Conservation (phyloP, 2,888 invertebrate genomes). For the Xestoiulus laeticollis region DNA sequence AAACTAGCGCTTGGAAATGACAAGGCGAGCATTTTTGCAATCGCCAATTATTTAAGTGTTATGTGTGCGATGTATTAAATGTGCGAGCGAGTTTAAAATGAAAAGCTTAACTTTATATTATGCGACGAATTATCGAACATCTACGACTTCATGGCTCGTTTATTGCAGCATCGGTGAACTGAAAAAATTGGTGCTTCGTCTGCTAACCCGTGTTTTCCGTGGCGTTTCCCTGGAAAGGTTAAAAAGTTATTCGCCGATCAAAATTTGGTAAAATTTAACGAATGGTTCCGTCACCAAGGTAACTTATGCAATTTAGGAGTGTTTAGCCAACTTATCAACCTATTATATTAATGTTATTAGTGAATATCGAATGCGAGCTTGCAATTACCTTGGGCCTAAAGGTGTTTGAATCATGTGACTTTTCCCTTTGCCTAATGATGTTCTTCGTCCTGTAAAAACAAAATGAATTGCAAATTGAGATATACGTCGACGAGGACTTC, state of each 20-base stretch:
- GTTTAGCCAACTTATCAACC: too few relatives aligned
- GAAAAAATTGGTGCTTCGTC: slow-evolving; percentile 30
- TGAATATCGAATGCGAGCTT: not conserved
- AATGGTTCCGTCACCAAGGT: not conserved
- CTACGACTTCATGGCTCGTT: not conserved
- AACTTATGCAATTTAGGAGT: too few relatives aligned
- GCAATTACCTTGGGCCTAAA: slow-evolving; percentile 31
- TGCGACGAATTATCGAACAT: not conserved
- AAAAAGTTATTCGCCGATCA: not conserved
- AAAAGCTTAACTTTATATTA: not conserved
- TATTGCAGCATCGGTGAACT: slow-evolving; percentile 31
- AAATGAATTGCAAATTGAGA: not conserved
- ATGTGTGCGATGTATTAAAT: not conserved
- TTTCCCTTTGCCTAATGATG: slow-evolving; percentile 34
- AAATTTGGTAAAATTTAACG: not conserved
- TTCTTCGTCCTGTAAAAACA: not conserved
- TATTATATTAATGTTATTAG: too few relatives aligned
- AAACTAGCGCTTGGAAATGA: not conserved
- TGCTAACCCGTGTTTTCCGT: not conserved
- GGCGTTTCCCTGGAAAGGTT: not conserved
- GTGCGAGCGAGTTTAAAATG: not conserved
- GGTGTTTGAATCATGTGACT: slow-evolving; percentile 39
- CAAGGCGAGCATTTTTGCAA: not conserved
- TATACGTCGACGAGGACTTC: too few relatives aligned
- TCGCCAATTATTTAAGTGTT: not conserved